Conservation (phyloP, 2,888 invertebrate species). For the Himalopsyche kuldschensis region DNA sequence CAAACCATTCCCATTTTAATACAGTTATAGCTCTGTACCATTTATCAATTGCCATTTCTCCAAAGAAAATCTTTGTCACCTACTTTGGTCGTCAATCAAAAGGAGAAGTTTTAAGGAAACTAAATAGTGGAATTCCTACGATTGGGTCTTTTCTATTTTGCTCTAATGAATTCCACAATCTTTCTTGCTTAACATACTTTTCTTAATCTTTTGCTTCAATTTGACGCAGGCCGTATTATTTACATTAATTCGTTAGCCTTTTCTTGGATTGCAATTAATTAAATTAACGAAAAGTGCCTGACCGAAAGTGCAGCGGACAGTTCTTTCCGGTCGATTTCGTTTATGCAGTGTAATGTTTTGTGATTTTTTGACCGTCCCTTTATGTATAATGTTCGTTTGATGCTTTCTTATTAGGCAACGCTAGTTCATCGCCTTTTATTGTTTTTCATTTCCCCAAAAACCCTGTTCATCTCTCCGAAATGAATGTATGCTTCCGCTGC, state of each 20-base stretch:
- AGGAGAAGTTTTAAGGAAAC: no score
- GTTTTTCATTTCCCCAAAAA: conserved; percentile 36
- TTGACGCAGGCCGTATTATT: background rate
- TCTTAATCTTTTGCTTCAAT: background rate
- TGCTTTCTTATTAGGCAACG: background rate
- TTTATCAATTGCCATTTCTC: no score
- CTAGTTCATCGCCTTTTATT: conserved; percentile 39
- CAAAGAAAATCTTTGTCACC: no score
- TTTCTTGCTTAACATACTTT: background rate
- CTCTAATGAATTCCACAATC: no score
- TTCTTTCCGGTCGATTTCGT: no score
- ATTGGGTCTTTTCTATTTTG: no score
- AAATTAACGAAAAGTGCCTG: background rate
- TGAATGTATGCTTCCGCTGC: background rate
- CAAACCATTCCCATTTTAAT: no score
- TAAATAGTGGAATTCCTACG: no score
- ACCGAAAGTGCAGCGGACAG: background rate
- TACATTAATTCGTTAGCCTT: background rate
- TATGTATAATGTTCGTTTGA: background rate
- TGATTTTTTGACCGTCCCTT: background rate
- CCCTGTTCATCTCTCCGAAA: conserved; percentile 19
- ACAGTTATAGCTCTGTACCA: no score
- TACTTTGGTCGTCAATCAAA: no score
- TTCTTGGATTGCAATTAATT: background rate
- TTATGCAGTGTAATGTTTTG: background rate